Base-by-base conservation (phyloP, 2,797 vertebrate species). In the Acridotheres tristis region DNA sequence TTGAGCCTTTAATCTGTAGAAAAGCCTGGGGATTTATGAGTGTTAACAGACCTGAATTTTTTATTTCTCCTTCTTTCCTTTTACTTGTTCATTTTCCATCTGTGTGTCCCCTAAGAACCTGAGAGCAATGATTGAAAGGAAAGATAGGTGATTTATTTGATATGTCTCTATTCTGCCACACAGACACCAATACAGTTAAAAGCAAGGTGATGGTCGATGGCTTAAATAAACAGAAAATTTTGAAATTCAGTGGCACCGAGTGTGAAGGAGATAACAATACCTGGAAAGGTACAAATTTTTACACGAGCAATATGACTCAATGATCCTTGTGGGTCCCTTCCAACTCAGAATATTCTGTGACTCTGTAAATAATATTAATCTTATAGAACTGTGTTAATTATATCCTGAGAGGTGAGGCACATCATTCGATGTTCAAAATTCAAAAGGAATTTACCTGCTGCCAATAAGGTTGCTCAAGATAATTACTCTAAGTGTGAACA, bases 1-100 rank as follows among this genome's bases (percentile, higher is more conserved):
- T 77, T 89, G 88, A 96, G 77, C 91, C 95, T 93, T 96, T 97
- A 95, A 97, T 96, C 96, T 98, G 86, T 88, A 85, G 95, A 96
- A 97, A 88, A 97, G 83, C 92, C 93, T 90, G 65, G 75, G 95
- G 94, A 91, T 94, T 96, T 97, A 88, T 92, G 92, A 93, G 88
- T 54, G 81, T 95, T 97, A 96, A 94, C 95, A 89, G 85, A 85
- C 51, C 69, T 94, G 93, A 94, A 91, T 93, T 96, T 96, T 93
- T 93, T 87, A 91, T 95, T 89, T 96, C 54, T 90, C 51, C 81
- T 94, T 95, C 83, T 94, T 90, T 74, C 38, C 38, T 72, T 88
- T 90, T 48, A 73, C 85, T 94, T 93, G 93, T 83, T 93, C 62
- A 85, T 96, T 96, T 96, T 96, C 38, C 38, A 88, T 78, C 84